Evolutionary conservation across 1,140 invertebrate genomes (phyloP), one percentile per base, ranked within the genome.

Genomic region (Theocolax elegans): DNA sequence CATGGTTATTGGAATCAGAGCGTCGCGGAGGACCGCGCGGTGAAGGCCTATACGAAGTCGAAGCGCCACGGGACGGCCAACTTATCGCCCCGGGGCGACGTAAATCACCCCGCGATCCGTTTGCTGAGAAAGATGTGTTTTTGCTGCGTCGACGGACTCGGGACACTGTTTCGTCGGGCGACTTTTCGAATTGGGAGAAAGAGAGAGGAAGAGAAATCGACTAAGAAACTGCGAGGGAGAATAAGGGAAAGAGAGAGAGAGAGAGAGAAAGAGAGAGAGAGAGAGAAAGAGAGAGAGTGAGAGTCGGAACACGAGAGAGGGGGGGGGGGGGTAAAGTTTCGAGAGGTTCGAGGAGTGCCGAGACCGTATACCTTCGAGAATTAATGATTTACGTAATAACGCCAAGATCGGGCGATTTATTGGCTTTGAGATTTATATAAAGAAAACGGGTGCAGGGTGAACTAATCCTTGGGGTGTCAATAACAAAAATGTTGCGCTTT

Each of bases 1-100:
- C 83, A 86, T 86, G 83, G 84, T 85, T 86, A 85, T 86, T 85
- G 83, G 84, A 85, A 85, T 82, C 80, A 82, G 81, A 83, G 79
- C 77, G 78, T 77, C 79, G 76, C 82, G 12, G 12, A 6, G 6
- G 35, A 6, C 35, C 35, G 35, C 35, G 6, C 12, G 35, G 6
- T 12, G 6, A 12, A 38, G 6, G 78, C 79, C 80, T 80, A 77
- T 74, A 78, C 74, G 72, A n/a, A 54, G 46, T 40, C 42, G 54
- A 54, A 27, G 66, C 12, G 40, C 64, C 40, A 42, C 1, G 64
- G 64, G 38, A 51, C 29, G 60, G 62, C 74, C 74, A 77, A 81
- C 74, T 80, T 82, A 81, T 81, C 81, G 80, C 79, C 81, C 76
- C 56, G 72, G 79, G 78, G 78, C 73, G 35, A 73, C 77, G 80